Evolutionary conservation across 2,888 invertebrate genomes (phyloP).

Genomic region (Bugula neritina): DNA sequence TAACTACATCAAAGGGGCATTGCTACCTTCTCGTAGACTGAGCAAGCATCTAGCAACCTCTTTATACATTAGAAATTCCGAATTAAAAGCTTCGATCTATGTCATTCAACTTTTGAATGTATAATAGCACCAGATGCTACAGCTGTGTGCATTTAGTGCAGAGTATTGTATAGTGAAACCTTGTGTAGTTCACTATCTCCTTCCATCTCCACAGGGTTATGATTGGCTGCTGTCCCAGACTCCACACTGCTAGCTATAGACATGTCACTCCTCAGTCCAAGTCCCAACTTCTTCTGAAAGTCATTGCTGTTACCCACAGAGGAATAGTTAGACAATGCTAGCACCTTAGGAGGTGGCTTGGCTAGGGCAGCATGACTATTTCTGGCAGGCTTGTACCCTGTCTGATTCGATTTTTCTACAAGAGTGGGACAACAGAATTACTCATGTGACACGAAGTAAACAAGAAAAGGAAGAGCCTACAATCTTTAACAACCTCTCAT

Average conservation of each 20-base stretch:
- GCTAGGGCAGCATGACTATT: background rate
- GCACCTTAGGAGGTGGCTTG: background rate
- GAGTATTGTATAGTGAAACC: background rate
- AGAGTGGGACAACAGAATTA: too few species aligned
- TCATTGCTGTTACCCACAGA: background rate
- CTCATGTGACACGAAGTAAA: too few species aligned
- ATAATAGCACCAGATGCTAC: too few species aligned
- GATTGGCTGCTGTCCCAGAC: background rate
- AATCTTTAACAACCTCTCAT: too few species aligned
- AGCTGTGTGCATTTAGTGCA: too few species aligned
- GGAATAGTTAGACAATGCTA: background rate
- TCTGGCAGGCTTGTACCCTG: background rate
- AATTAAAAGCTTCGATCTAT: too few species aligned
- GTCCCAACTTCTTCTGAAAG: background rate
- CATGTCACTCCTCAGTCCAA: background rate
- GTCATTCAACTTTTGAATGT: too few species aligned
- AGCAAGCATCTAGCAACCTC: too few species aligned
- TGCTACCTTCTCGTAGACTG: too few species aligned
- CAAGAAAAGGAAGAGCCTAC: too few species aligned
- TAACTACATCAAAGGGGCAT: too few species aligned
- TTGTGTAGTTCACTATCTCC: slow-evolving; percentile 17
- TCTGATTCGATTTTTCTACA: background rate
- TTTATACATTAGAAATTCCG: too few species aligned
- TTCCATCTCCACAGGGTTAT: slow-evolving; percentile 9
- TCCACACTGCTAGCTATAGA: background rate